Percentiles rank a stretch among this genome's conserved stretches.
These are phyloP conservation scores for Nebria ingens DNA, from an alignment of 1,140 invertebrate genomes.

Conservation along the genomic window DNA sequence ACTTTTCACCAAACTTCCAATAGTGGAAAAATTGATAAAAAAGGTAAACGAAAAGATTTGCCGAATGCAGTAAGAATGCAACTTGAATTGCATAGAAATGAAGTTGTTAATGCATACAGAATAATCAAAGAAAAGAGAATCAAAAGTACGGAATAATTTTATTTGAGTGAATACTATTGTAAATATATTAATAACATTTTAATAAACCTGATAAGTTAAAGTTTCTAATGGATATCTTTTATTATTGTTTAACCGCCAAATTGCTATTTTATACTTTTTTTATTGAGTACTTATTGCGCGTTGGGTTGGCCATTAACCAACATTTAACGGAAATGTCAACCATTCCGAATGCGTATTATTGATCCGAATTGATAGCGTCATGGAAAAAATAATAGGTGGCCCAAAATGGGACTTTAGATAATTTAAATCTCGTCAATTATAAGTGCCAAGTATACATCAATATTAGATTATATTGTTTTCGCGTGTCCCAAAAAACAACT, in stretches of 20 bases:
- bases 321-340: too few relatives aligned
- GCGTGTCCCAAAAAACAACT: too few relatives aligned
- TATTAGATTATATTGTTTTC: not conserved
- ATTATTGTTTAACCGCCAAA: not conserved
- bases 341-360: not conserved
- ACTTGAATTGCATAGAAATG: conserved; percentile 39
- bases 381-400: not conserved
- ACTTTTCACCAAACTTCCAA: not conserved
- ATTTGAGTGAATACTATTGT: not conserved
- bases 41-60: conserved; percentile 42
- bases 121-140: conserved; percentile 33
- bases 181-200: not conserved
- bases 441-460: not conserved
- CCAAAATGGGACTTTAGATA: not conserved
- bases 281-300: too few relatives aligned
- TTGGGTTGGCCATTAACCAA: too few relatives aligned
- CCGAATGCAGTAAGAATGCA: conserved; percentile 37
- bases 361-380: not conserved
- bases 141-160: not conserved
- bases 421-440: not conserved
- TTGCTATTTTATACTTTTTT: not conserved
- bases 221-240: not conserved
- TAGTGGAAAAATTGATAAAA: conserved; percentile 24
- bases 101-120: conserved; percentile 43
- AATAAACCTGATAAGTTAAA: too few relatives aligned